phyloP scores from a whole-genome alignment of 2,113 vertebrate genomes.

The Xenopus laevis region DNA sequence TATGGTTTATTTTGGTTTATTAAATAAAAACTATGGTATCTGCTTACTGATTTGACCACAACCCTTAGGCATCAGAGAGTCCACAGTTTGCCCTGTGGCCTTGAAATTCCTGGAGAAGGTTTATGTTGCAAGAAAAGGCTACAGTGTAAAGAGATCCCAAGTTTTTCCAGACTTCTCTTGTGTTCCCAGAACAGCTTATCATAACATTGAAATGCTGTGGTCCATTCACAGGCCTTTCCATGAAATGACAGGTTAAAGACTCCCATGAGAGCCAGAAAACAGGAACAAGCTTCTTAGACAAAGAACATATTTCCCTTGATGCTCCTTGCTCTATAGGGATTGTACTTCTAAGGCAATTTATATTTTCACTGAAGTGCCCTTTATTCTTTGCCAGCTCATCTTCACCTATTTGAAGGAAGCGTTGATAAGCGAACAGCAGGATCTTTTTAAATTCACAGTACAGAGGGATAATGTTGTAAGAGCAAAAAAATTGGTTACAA shows the following conservation, averaged over 20 bases:
- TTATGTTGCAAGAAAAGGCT: slow-evolving; percentile 21
- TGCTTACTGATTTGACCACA: not conserved
- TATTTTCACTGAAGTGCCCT: slow-evolving; percentile 29
- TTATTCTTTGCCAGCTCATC: slow-evolving; percentile 34
- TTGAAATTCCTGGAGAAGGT: slow-evolving; percentile 9
- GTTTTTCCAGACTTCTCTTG: slow-evolving; percentile 8
- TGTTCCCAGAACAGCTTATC: slow-evolving; percentile 15
- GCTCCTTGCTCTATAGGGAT: slow-evolving; percentile 28
- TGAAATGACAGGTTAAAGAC: slow-evolving; percentile 31
- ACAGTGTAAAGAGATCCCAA: slow-evolving; percentile 29
- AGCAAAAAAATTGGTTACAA: not conserved
- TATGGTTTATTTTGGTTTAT: too few species aligned
- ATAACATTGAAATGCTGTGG: slow-evolving; percentile 11
- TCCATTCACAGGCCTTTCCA: slow-evolving; percentile 6
- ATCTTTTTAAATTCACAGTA: not conserved
- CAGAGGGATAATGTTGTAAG: slow-evolving; percentile 1
- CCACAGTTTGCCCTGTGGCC: not conserved
- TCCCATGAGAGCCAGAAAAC: slow-evolving; percentile 10
- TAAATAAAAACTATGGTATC: not conserved
- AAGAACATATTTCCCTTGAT: slow-evolving; percentile 37
- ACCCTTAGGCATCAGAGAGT: not conserved
- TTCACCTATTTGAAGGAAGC: not conserved
- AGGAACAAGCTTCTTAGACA: slow-evolving; percentile 32
- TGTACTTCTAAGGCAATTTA: slow-evolving; percentile 46
- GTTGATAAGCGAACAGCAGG: not conserved